Base-by-base conservation (phyloP, 1,140 invertebrate species). In the Philopotamus ludificatus region DNA sequence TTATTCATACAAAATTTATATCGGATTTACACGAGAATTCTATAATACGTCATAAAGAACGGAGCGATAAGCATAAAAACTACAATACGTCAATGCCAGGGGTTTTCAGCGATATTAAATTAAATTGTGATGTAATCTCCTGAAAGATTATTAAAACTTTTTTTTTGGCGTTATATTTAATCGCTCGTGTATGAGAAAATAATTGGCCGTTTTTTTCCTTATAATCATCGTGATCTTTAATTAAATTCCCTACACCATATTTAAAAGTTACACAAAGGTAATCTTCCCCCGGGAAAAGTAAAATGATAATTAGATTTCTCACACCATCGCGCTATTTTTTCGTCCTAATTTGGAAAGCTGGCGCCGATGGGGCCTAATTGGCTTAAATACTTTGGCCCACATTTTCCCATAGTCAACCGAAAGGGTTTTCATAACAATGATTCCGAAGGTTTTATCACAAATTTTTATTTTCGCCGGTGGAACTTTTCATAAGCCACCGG, bases 381-480 rank as follows among this genome's bases (percentile, higher is more conserved):
- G 54, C 54, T 57, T 57, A 57, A 57, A 57, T 57, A 57, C 54
- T 57, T 57, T 41, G 34, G 1, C 54, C 54, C 12, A 57, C 34
- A 57, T 57, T 57, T 57, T 20, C 54, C 54, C 42, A 57, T 57
- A 57, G 34, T 42, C 54, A 20, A 41, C 54, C 23, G 23, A 57
- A 57, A 57, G 54, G 54, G 54, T 57, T 57, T 57, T 57, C 54
- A 57, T 57, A 57, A 57, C 54, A 28, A 57, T 57, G 54, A 57
- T 57, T 57, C 54, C 4, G 42, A 57, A 57, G 54, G 54, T 57
- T 57, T 57, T 16, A 57, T 21, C 34, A 25, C 54, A n/a, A n/a
- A n/a, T n/a, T n/a, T 41, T 57, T 50, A 10, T 50, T 50, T 50
- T 21, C 28, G 28, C 4, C 28, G 28, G 4, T 4, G 12, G 12